These are phyloP conservation scores for Procambarus virginalis DNA, from an alignment of 1,140 invertebrate species.

Conservation along the genomic window DNA sequence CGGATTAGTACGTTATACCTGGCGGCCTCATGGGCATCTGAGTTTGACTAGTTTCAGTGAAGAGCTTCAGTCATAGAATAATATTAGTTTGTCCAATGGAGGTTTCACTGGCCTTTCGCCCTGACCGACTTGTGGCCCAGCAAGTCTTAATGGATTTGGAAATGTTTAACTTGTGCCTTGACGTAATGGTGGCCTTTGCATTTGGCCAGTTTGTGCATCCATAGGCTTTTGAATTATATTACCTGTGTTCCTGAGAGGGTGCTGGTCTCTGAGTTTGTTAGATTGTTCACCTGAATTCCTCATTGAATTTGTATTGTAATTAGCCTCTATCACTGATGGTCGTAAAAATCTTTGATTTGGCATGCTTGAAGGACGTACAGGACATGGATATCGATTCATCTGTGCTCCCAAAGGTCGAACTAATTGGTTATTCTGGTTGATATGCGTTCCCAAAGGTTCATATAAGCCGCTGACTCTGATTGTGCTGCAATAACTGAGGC, in stretches of 20 bases:
- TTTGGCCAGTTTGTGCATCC: not conserved
- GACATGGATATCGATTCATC: not conserved
- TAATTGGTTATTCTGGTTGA: not conserved
- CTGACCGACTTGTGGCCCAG: not conserved
- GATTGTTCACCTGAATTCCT: not conserved
- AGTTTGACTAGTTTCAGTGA: not conserved
- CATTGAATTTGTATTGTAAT: not conserved
- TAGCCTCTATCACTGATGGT: not conserved
- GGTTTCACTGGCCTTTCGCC: not conserved
- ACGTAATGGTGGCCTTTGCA: not conserved
- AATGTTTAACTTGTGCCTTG: not conserved
- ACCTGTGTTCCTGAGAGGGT: not conserved
- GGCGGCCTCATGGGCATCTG: not conserved
- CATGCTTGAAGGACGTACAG: not conserved
- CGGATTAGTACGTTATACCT: not conserved
- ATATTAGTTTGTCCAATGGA: not conserved
- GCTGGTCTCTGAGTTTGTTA: not conserved
- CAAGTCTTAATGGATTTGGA: not conserved
- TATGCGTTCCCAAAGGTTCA: not conserved
- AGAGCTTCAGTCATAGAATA: not conserved
- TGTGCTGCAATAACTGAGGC: not conserved
- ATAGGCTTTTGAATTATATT: not conserved
- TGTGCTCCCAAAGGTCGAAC: not conserved
- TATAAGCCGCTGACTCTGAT: not conserved
- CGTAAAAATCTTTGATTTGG: not conserved